Conservation (phyloP, 2,797 vertebrate genomes). For the Thripadectes ignobilis region DNA sequence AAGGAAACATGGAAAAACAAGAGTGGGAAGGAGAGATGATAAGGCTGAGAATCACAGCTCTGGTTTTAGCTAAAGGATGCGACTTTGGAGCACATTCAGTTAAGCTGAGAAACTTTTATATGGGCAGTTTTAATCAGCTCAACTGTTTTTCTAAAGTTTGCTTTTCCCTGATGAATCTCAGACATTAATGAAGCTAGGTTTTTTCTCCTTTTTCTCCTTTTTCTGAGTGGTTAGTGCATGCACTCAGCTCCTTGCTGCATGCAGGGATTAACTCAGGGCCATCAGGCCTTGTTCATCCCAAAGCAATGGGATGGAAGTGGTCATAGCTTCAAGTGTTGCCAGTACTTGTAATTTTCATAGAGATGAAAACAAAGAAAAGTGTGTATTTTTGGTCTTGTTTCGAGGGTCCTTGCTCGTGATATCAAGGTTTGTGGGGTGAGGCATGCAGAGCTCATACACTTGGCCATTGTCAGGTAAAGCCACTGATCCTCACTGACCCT, state of each 20-base stretch:
- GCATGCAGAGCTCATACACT: accelerated
- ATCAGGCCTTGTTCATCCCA: not conserved
- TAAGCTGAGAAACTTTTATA: not conserved
- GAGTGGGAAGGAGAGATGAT: not conserved
- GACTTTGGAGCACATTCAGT: not conserved
- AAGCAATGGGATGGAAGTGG: not conserved
- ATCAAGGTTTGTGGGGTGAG: not conserved
- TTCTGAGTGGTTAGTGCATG: not conserved
- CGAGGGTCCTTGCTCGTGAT: accelerated
- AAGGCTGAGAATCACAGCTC: not conserved
- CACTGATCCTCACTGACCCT: accelerated
- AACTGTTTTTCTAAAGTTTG: not conserved
- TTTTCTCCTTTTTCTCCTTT: not conserved
- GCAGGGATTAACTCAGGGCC: not conserved
- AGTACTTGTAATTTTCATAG: not conserved
- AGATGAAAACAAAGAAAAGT: not conserved
- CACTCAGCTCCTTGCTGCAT: too few relatives aligned
- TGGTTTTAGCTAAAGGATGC: not conserved
- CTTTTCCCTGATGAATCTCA: not conserved
- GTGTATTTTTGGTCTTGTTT: accelerated
- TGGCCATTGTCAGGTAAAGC: not conserved
- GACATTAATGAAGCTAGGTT: not conserved
- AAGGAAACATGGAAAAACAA: not conserved
- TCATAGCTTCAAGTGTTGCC: not conserved
- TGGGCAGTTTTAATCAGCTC: not conserved